Evolutionary conservation across 2,113 vertebrate genomes (phyloP), one percentile per base, ranked within the genome.

Genomic region (Xenopus laevis): DNA sequence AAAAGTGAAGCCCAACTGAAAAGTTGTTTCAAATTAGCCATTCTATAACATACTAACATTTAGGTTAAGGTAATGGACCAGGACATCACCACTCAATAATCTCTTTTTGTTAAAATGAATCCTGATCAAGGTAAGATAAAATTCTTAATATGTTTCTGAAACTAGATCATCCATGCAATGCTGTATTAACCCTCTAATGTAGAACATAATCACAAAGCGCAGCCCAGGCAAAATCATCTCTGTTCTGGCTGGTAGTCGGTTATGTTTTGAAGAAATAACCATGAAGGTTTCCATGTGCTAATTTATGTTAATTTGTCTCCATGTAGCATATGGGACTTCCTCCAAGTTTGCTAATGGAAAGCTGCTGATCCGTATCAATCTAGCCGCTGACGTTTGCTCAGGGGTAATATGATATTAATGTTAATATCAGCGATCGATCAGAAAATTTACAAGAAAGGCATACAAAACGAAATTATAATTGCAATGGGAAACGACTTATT

Each of bases 391-490:
- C 88, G 85, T 91, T 94, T 84, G 95, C 97, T 96, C 47, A 83
- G 93, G 95, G 94, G 95, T 94, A 93, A 92, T 84, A 89, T 80
- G 83, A 84, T 86, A 90, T 91, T 92, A 93, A 93, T 92, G 92
- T 92, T 92, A 90, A 86, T 92, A 93, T 92, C 82, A 87, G 88
- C 92, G 92, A 98, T 97, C 94, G 93, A 98, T 96, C 95, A 91
- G 92, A 84, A 86, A 89, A 96, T 98, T 97, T 96, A 94, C 95
- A 96, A 95, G 90, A 89, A 82, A 93, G 88, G 94, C 92, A 94
- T 93, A 94, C 92, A 92, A 92, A 90, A 89, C 95, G 95, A 97
- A 97, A 98, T 98, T 97, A 95, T 94, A 95, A 94, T 92, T 92
- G 92, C 82, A 71, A 89, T 78, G 79, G 79, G 91, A 87, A 27